Base-by-base conservation (phyloP, 2,888 invertebrate genomes). In the Molanna angustata region DNA sequence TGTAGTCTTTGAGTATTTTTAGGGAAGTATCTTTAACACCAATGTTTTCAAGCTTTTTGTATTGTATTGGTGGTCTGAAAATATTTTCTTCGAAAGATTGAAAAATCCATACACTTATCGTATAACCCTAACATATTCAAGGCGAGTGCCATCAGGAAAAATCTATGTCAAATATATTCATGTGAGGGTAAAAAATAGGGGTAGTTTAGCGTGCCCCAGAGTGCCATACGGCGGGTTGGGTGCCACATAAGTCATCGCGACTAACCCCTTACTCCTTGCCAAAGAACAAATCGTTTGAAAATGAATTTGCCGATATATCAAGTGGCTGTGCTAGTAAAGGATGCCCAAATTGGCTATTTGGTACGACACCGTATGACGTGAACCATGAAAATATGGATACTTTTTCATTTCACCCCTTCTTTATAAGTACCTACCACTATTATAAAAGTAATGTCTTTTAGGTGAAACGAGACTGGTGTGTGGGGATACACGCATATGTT, bases 141-240 rank as follows among this genome's bases (percentile, higher is more conserved):
- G 43, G 19, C 40, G 40, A 27, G 35, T 49, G 47, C 52, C 55
- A 41, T 47, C 49, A 41, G 42, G 55, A 46, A 73, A 75, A 75
- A 74, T 74, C 73, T 73, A 73, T 73, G 74, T 73, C 69, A 71
- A 70, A 75, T 74, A 74, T 75, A 75, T 75, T 75, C 74, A 75
- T 58, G 46, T 11, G 50, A 55, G 52, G 58, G 55, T 47, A 39
- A 35, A 43, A 45, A 74, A 74, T 72, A 71, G 71, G 72, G 69
- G 70, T 70, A 70, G 70, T 72, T 73, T 70, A 72, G 65, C 63
- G 66, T 66, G 67, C 72, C 67, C 70, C 49, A 31, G 66, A 69
- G 72, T 62, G 64, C 69, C 67, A 70, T 73, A 46, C 47, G 19
- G 52, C 31, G 35, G 31, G 27, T 42, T 32, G 47, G 54, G 27